phyloP scores from a whole-genome alignment of 2,113 vertebrate genomes.

The Tetraodon nigroviridis region DNA sequence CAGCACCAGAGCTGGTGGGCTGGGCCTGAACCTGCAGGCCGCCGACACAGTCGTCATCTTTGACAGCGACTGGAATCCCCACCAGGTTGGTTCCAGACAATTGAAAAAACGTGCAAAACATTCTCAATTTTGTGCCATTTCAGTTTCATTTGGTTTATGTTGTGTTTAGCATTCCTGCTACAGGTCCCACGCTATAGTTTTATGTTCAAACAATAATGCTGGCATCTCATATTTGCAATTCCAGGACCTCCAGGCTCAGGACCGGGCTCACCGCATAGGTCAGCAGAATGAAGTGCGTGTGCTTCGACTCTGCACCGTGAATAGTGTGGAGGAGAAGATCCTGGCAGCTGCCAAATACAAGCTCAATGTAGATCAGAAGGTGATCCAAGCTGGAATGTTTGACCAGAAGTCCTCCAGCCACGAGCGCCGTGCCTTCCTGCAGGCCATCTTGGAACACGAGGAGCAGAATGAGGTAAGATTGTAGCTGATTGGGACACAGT shows the following conservation, averaged over 20 bases:
- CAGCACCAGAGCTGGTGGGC: slow-evolving; percentile 89
- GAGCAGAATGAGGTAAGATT: slow-evolving; percentile 90
- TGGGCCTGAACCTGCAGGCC: slow-evolving; percentile 92
- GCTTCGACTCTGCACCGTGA: slow-evolving; percentile 91
- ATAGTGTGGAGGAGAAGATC: slow-evolving; percentile 98
- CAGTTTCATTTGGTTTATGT: no score
- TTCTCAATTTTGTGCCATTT: no score
- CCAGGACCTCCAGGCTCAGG: slow-evolving; percentile 95
- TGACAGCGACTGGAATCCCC: slow-evolving; percentile 97
- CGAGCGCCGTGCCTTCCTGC: slow-evolving; percentile 88
- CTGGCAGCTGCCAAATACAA: slow-evolving; percentile 97
- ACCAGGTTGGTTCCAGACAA: slow-evolving; percentile 78
- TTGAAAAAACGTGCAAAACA: no score
- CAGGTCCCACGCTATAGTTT: no score
- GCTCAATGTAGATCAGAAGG: slow-evolving; percentile 96
- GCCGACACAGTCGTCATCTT: slow-evolving; percentile 96
- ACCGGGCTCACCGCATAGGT: slow-evolving; percentile 94
- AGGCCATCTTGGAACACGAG: slow-evolving; percentile 95
- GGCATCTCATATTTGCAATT: background rate
- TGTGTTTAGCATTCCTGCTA: no score
- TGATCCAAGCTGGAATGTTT: slow-evolving; percentile 98
- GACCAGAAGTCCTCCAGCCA: slow-evolving; percentile 97
- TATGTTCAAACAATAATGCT: no score
- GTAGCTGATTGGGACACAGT: background rate
- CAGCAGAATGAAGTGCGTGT: slow-evolving; percentile 97